Evolutionary conservation across 2,888 invertebrate genomes (phyloP), one percentile per base, ranked within the genome.

Genomic region (Poecilobothrus nobilitatus): DNA sequence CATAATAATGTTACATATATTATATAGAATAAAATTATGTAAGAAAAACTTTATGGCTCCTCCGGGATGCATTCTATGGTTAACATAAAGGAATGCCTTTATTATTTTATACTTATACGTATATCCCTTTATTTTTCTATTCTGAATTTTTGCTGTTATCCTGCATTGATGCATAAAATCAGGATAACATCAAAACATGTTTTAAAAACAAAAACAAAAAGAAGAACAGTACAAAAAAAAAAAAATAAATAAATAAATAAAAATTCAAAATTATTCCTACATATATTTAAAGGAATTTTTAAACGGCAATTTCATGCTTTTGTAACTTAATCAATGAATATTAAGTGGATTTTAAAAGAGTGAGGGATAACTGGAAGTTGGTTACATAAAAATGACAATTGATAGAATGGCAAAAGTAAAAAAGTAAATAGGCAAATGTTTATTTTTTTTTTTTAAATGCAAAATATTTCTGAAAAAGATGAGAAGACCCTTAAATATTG

Each of bases 41-140:
- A 18, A 53, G 53, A 53, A 53, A 53, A 53, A 53, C 18, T 53
- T 53, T 53, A 53, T 53, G 53, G 53, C 15, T 53, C 53, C 53
- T 53, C 53, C 53, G 53, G 53, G 53, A 53, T 53, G 53, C 53
- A 53, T 53, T 53, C 53, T 53, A 53, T 53, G 53, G 53, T 53
- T 53, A 53, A n/a, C 53, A 53, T 53, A 53, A 53, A 53, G 53
- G n/a, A 53, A 53, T 53, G 27, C 27, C 15, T 53, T 53, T 18
- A 53, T 15, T 53, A 15, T 53, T 18, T n/a, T n/a, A n/a, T n/a
- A n/a, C n/a, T n/a, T 8, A 41, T 6, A 3, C 41, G 15, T 41
- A 9, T 41, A 41, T 41, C 9, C 15, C 9, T 41, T 41, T n/a
- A n/a, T n/a, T n/a, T n/a, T 41, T 9, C 15, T 12, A 15, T 5